Conservation (phyloP, 2,113 vertebrate genomes). For the Toxotes chatareus region DNA sequence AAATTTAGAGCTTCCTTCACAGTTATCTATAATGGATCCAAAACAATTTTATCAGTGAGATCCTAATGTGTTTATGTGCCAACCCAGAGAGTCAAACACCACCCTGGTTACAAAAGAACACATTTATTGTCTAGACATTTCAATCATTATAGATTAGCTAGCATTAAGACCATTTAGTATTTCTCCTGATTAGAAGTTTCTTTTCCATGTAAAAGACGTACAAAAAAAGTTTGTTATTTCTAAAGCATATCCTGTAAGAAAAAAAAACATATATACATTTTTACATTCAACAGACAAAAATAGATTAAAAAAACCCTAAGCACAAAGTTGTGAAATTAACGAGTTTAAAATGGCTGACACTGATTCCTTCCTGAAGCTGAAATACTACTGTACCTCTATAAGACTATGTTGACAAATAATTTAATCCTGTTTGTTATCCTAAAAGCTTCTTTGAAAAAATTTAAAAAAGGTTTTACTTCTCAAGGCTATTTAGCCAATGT, state of each 20-base stretch:
- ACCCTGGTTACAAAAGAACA: constrained; percentile 66
- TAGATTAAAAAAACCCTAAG: constrained; percentile 79
- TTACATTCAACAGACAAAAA: constrained; percentile 91
- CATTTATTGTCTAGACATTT: constrained; percentile 83
- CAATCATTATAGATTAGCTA: constrained; percentile 79
- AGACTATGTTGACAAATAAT: constrained; percentile 31
- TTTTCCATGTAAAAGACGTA: constrained; percentile 82
- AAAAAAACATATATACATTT: constrained; percentile 93
- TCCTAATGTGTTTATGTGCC: not conserved
- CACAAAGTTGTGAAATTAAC: constrained; percentile 43
- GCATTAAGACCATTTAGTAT: constrained; percentile 81
- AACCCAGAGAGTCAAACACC: constrained; percentile 41
- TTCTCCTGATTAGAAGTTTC: constrained; percentile 74
- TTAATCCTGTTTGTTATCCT: constrained; percentile 17
- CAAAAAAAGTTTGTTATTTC: constrained; percentile 87
- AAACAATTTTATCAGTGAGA: not conserved
- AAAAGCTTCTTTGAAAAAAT: constrained; percentile 19
- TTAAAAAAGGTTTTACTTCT: constrained; percentile 21
- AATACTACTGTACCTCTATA: constrained; percentile 6
- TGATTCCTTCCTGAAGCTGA: constrained; percentile 38
- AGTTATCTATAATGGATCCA: not conserved
- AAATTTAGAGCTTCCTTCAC: not conserved
- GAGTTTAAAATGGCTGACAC: constrained; percentile 35
- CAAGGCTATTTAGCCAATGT: constrained; percentile 18
- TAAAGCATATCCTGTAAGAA: constrained; percentile 96